Evolutionary conservation across 2,113 vertebrate genomes (phyloP).

Genomic region (Boulengeromyrus knoepffleri): DNA sequence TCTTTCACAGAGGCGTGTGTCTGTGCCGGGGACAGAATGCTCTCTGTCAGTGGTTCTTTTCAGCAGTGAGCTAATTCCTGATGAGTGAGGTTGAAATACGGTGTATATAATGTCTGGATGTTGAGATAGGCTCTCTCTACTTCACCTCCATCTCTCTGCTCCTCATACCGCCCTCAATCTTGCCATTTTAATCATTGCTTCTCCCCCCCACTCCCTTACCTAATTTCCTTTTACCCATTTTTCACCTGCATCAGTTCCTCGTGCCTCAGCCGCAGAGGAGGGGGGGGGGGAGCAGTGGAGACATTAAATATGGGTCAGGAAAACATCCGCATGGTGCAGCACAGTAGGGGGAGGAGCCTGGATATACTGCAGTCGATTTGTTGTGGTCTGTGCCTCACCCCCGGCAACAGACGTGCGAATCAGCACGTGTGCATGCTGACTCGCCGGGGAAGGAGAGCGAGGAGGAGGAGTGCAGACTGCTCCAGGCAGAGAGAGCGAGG

Average conservation of each 20-base stretch:
- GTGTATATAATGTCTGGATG: not conserved
- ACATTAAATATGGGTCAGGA: slow-evolving; percentile 55
- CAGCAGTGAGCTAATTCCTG: not conserved
- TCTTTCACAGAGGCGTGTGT: not conserved
- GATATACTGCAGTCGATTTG: slow-evolving; percentile 6
- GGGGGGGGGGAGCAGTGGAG: not conserved
- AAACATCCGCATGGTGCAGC: slow-evolving; percentile 47
- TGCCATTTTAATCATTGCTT: not conserved
- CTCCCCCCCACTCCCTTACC: not conserved
- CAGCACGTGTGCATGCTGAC: slow-evolving; percentile 27
- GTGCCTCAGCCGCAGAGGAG: not conserved
- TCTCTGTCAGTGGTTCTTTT: not conserved
- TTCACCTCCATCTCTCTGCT: not conserved
- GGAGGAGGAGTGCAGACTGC: not conserved
- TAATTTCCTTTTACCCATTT: not conserved
- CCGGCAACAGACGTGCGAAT: slow-evolving; percentile 22
- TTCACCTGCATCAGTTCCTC: not conserved
- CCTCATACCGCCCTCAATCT: not conserved
- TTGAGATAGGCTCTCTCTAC: not conserved
- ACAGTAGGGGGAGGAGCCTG: slow-evolving; percentile 22
- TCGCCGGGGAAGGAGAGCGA: not conserved
- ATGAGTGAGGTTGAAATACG: not conserved
- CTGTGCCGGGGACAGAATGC: not conserved
- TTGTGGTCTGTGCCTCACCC: not conserved
- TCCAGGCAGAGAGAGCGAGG: not conserved